A percentile compares a stretch with the other conserved stretches of the same genome.
Conservation (phyloP, 2,888 invertebrate genomes). For the Campoletis raptor region DNA sequence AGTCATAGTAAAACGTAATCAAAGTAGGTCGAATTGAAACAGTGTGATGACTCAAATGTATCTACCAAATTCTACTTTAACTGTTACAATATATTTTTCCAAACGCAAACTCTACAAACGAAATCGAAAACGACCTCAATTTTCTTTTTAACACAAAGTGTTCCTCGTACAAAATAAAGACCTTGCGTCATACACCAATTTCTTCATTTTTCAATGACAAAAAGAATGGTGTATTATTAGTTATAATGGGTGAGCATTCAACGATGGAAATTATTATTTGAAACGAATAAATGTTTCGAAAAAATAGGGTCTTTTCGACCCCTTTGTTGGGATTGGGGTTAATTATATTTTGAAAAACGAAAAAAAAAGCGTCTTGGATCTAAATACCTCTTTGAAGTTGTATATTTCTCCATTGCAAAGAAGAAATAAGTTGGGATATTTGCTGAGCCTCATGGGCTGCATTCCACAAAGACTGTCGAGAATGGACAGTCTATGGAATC, state of each 20-base stretch:
- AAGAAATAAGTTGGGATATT: conserved; percentile 88
- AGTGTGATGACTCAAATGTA: too few species aligned
- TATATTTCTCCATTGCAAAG: conserved; percentile 95
- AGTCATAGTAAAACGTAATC: too few species aligned
- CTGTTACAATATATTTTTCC: too few species aligned
- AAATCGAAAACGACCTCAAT: neutral
- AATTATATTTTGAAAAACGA: neutral
- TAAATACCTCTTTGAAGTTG: conserved; percentile 88
- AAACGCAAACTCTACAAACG: too few species aligned
- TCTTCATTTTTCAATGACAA: neutral
- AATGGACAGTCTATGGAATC: conserved; percentile 90
- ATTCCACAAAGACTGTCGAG: conserved; percentile 90
- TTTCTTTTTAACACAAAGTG: too few species aligned
- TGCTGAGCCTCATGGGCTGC: conserved; percentile 91
- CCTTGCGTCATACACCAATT: neutral
- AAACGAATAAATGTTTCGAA: neutral
- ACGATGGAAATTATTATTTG: neutral
- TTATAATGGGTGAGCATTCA: neutral
- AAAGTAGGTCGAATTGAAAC: neutral
- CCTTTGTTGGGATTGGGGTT: neutral
- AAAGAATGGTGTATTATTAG: neutral
- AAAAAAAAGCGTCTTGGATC: neutral
- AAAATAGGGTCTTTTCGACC: neutral
- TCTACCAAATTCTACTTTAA: too few species aligned
- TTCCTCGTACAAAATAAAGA: too few species aligned